phyloP scores from a whole-genome alignment of 2,888 invertebrate genomes.

The Brachypalpus laphriformis region DNA sequence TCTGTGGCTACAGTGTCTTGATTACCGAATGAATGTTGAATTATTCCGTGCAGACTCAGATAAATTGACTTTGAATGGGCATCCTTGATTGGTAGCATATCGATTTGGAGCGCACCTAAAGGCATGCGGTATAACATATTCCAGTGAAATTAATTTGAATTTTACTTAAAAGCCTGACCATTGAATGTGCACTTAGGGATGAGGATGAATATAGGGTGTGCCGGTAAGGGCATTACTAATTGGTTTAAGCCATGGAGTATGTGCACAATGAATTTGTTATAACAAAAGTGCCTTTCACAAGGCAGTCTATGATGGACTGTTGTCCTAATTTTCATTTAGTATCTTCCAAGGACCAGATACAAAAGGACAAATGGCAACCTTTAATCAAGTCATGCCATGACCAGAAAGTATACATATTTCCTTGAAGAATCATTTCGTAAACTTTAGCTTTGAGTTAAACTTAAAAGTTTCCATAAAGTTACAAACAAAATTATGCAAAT shows the following conservation, averaged over 20 bases:
- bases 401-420: too few relatives aligned
- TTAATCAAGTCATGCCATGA: too few relatives aligned
- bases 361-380: too few relatives aligned
- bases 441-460: too few relatives aligned
- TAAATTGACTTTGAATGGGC: constrained; percentile 6
- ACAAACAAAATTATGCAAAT: too few relatives aligned
- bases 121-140: not conserved
- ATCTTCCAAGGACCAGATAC: too few relatives aligned
- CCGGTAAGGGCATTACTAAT: not conserved
- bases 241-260: not conserved
- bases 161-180: not conserved
- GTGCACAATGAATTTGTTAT: not conserved
- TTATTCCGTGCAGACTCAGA: constrained; percentile 36
- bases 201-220: not conserved
- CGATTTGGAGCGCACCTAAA: constrained; percentile 8
- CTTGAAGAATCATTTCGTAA: too few relatives aligned
- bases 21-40: constrained; percentile 45
- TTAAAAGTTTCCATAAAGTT: too few relatives aligned
- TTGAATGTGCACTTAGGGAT: not conserved
- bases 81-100: constrained; percentile 30
- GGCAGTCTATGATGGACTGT: too few relatives aligned
- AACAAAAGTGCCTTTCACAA: not conserved
- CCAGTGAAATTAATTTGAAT: not conserved
- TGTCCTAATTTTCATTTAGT: too few relatives aligned
- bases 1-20: constrained; percentile 23